These are phyloP conservation scores for Eurytoma adleriae DNA, from an alignment of 2,888 invertebrate species.

Conservation along the genomic window DNA sequence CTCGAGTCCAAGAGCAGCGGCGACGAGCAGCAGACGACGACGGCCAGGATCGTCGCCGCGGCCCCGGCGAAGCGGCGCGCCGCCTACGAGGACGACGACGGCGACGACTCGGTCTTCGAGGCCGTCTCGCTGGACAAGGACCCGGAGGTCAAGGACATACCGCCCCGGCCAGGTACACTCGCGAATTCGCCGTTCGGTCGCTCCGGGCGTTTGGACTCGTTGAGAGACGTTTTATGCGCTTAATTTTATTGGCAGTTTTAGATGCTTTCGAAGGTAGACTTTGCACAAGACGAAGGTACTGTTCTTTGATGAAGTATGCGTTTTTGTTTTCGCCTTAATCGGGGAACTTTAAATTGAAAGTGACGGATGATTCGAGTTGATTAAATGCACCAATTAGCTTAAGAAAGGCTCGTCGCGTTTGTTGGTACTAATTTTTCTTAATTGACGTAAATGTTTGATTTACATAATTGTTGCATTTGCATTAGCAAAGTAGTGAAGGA, in stretches of 20 bases:
- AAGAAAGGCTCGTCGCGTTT: background rate
- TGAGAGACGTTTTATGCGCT: background rate
- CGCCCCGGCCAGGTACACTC: slow-evolving; percentile 57
- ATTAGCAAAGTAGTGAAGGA: background rate
- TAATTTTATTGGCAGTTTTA: background rate
- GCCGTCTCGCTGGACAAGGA: slow-evolving; percentile 51
- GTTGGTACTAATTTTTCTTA: slow-evolving; percentile 19
- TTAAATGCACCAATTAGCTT: background rate
- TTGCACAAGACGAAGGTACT: background rate
- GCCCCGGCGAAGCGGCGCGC: slow-evolving; percentile 20
- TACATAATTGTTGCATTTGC: background rate
- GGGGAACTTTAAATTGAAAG: background rate
- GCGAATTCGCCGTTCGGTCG: background rate
- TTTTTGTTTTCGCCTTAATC: background rate
- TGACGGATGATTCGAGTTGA: background rate
- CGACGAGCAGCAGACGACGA: slow-evolving; percentile 52
- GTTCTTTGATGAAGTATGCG: background rate
- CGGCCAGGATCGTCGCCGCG: background rate
- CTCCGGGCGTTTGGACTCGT: too few species aligned
- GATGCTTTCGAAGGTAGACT: slow-evolving; percentile 18
- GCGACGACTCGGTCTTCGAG: slow-evolving; percentile 74
- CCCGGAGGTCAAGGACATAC: slow-evolving; percentile 54
- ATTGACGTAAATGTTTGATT: slow-evolving; percentile 36
- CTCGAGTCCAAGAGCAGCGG: slow-evolving; percentile 51
- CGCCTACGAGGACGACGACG: slow-evolving; percentile 71